These are phyloP conservation scores for Charina bottae DNA, from an alignment of 2,113 vertebrate species.

Conservation along the genomic window DNA sequence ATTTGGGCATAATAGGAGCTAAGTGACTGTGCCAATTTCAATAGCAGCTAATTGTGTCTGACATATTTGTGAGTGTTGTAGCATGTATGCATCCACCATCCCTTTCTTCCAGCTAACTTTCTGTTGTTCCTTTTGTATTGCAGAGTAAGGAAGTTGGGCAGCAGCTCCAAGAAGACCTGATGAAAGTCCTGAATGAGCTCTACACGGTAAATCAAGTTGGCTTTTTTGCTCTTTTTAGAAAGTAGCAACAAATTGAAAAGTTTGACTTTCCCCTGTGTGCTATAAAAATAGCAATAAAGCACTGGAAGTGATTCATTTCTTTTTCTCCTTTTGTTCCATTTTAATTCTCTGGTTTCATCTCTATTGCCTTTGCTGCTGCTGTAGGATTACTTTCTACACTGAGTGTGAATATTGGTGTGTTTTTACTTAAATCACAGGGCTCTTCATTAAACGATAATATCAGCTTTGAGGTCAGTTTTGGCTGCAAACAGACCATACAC, in stretches of 20 bases:
- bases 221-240: slow-evolving; percentile 47
- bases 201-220: slow-evolving; percentile 85
- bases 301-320: slow-evolving; percentile 11
- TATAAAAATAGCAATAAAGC: slow-evolving; percentile 27
- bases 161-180: slow-evolving; percentile 95
- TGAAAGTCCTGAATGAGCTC: slow-evolving; percentile 97
- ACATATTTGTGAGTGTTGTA: slow-evolving; percentile 31
- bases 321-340: slow-evolving; percentile 14
- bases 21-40: slow-evolving; percentile 54
- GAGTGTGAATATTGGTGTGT: background rate
- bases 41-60: slow-evolving; percentile 47
- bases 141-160: slow-evolving; percentile 98
- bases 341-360: background rate
- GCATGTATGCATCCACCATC: background rate
- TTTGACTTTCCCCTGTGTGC: slow-evolving; percentile 47
- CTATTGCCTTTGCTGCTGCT: background rate
- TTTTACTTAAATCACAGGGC: background rate
- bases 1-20: slow-evolving; percentile 43
- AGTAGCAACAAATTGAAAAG: slow-evolving; percentile 35
- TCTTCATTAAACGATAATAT: background rate
- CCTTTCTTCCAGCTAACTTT: slow-evolving; percentile 67
- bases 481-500: background rate
- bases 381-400: background rate
- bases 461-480: background rate
- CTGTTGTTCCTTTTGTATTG: slow-evolving; percentile 69